Evolutionary conservation across 2,113 vertebrate species (phyloP), one percentile per base, ranked within the genome.

Genomic region (Dendropsophus ebraccatus): DNA sequence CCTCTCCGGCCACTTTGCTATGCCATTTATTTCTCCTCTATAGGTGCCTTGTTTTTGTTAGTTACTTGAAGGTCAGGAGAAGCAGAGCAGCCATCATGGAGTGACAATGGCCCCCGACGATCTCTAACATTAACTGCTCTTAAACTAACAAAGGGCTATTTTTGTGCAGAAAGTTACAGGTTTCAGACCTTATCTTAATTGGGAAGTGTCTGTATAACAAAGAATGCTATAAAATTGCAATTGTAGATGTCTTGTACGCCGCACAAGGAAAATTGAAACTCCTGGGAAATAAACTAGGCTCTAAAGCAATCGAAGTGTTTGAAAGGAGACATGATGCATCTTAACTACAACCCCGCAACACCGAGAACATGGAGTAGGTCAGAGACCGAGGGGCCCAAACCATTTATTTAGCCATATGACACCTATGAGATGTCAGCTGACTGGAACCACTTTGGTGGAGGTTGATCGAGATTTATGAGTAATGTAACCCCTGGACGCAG

Each of bases 181-280:
- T 60, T 75, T 17, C 72, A 76, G 72, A 76, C 83, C 83, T 84
- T 84, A 76, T 84, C 83, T 84, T 84, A 84, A 84, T 84, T 84
- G 83, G 83, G 83, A 84, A 84, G 73, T 76, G 83, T 84, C 83
- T 65, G 62, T 76, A 47, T 84, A 84, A 84, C 83, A 84, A 84
- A 84, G 72, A 76, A 65, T 14, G 56, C 83, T 62, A 77, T 76
- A 84, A 84, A 84, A 84, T 62, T 76, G 83, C 83, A 84, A 84
- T 84, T 84, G 83, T 77, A 76, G 37, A 84, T 65, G 83, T 84
- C 83, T 84, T 58, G 52, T 25, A 60, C 54, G 13, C 70, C 32
- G 60, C 83, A 16, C 49, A 84, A 76, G 37, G 83, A 65, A 84
- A 84, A 84, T 76, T 76, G 72, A 76, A 84, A 76, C 83, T 62